Percentiles rank a stretch among this genome's conserved stretches.
phyloP scores from a whole-genome alignment of 30 jellyfish, hydroid and myxozoan genomes.

The Hydra vulgaris region DNA sequence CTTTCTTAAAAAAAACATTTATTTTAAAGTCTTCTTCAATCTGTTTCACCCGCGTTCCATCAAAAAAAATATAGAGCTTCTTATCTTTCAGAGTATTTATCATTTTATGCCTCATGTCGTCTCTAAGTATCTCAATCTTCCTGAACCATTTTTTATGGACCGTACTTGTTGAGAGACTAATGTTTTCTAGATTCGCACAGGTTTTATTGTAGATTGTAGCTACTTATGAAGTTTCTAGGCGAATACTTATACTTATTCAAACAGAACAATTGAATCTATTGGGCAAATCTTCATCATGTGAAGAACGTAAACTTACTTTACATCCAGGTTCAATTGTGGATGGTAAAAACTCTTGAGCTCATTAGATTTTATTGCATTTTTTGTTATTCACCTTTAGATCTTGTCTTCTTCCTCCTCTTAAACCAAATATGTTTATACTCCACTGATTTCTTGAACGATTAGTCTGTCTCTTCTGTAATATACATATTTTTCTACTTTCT shows the following conservation, averaged over 20 bases:
- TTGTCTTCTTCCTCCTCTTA: not conserved
- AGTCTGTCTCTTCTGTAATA: not conserved
- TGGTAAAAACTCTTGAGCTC: too few relatives aligned
- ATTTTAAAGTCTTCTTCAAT: not conserved
- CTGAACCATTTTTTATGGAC: not conserved
- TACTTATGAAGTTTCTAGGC: not conserved
- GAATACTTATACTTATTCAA: not conserved
- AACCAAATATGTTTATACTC: not conserved
- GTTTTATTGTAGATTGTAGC: not conserved
- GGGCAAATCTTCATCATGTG: too few relatives aligned
- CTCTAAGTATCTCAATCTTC: not conserved
- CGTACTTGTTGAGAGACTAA: not conserved
- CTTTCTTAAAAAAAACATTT: not conserved
- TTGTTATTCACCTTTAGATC: not conserved
- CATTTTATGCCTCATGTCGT: not conserved
- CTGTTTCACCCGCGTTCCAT: not conserved
- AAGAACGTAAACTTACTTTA: too few relatives aligned
- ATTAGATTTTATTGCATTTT: not conserved
- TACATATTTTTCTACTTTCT: not conserved
- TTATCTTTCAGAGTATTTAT: not conserved
- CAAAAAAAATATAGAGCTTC: not conserved
- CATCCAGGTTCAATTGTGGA: too few relatives aligned
- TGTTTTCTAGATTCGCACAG: not conserved
- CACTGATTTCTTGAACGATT: not conserved
- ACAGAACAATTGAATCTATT: not conserved